These are phyloP conservation scores for Orthonyx spaldingii DNA, from an alignment of 2,113 vertebrate species.

Conservation along the genomic window DNA sequence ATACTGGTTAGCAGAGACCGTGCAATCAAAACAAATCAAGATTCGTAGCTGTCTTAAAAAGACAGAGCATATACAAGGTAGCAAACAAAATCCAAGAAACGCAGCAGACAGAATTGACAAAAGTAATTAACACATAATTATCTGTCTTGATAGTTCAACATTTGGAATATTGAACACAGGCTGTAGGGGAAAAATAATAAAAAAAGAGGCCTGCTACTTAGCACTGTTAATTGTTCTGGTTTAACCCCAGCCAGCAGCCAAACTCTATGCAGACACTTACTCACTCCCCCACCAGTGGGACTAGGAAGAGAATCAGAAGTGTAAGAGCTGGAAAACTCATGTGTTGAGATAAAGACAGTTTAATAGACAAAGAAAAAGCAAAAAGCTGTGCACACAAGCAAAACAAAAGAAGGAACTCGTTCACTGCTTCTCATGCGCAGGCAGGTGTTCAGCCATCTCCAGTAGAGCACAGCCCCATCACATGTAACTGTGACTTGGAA, in stretches of 20 bases:
- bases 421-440: neutral
- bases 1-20: neutral
- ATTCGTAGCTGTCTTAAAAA: neutral
- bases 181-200: neutral
- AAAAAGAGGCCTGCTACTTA: neutral
- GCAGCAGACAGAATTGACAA: neutral
- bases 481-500: neutral
- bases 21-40: neutral
- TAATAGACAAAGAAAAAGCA: neutral
- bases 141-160: neutral
- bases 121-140: neutral
- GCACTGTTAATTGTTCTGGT: neutral
- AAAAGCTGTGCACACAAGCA: neutral
- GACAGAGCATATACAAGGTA: neutral
- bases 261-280: rapidly evolving
- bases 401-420: neutral
- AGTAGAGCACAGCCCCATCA: rapidly evolving
- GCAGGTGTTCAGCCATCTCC: neutral
- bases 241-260: neutral
- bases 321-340: neutral
- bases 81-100: neutral
- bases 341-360: neutral
- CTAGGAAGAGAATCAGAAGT: neutral
- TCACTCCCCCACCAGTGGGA: neutral
- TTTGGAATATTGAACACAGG: neutral